These are phyloP conservation scores for Thereva nobilitata DNA, from an alignment of 2,888 invertebrate species.

Conservation along the genomic window DNA sequence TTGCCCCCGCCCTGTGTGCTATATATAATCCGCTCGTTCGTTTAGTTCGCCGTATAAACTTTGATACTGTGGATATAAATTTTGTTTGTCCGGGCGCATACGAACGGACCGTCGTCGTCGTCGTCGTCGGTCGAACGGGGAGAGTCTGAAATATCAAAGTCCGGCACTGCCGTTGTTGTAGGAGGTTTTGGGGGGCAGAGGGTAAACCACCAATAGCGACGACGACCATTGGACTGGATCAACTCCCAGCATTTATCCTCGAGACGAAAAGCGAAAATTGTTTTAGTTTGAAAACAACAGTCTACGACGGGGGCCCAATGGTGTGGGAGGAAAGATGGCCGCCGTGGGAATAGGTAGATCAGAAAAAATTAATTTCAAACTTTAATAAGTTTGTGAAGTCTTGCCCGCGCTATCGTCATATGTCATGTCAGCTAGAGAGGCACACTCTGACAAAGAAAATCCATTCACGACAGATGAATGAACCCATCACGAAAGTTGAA, in stretches of 20 bases:
- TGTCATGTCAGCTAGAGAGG: constrained; percentile 7
- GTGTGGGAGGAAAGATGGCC: constrained; percentile 1
- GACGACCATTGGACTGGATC: neutral
- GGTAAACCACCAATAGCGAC: too few species aligned
- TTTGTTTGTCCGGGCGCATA: too few species aligned
- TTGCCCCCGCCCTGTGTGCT: too few species aligned
- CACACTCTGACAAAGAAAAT: constrained; percentile 3
- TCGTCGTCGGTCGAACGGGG: too few species aligned
- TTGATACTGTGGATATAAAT: too few species aligned
- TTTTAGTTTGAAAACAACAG: constrained; percentile 30
- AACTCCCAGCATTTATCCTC: constrained; percentile 27
- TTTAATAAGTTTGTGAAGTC: constrained; percentile 34
- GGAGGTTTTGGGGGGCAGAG: too few species aligned
- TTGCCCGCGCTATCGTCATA: constrained; percentile 19
- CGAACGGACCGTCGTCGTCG: too few species aligned
- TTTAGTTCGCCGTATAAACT: too few species aligned
- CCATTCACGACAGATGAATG: constrained; percentile 30
- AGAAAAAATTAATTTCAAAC: constrained; percentile 33
- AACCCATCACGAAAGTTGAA: constrained; percentile 32
- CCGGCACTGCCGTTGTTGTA: too few species aligned
- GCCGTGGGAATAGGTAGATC: constrained; percentile 19
- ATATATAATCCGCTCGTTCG: too few species aligned
- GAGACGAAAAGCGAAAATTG: constrained; percentile 27
- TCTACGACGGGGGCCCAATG: neutral
- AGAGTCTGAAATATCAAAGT: too few species aligned